Evolutionary conservation across 1,140 invertebrate species (phyloP), one percentile per base, ranked within the genome.

Genomic region (Helicoverpa armigera): DNA sequence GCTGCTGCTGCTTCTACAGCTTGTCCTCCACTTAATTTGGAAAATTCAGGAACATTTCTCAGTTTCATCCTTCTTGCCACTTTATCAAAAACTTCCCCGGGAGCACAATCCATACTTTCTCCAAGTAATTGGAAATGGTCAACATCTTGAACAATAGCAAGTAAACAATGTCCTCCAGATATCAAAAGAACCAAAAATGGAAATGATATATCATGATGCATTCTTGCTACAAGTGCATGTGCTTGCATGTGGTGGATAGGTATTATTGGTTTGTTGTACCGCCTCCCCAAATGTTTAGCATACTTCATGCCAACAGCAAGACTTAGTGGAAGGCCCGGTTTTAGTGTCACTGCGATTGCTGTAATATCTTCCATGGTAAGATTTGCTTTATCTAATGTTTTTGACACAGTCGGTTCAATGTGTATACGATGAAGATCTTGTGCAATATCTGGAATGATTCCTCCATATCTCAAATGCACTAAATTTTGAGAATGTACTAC

Each of bases 201-300:
- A 96, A 98, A 99, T 70, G 97, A 91, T 63, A 99, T 95, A 69
- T 85, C 79, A 83, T 93, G 81, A 79, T 96, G 91, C 90, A 99
- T 97, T 92, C 98, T 96, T 11, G 96, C 97, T 51, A 97, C 98
- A 70, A 99, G 93, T 29, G 99, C 98, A 96, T 99, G 99, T 4
- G 99, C 99, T 96, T 99, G 97, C 99, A 99, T 99, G 85, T 99
- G 99, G 95, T 99, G 99, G 87, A 99, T 98, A 0, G 99, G 98
- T 89, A 99, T 98, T 80, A 99, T 96, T 2, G 98, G 98, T 94
- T 98, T 98, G 0, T 96, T 96, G 85, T 96, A 96, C 73, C 95
- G 92, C 75, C 96, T 94, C 11, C 97, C 96, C 48, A 99, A 90
- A 89, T 98, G 95, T 91, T 98, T 98, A 3, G 98, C 98, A 97